These are phyloP conservation scores for Ametastegia equiseti DNA, from an alignment of 2,888 invertebrate species.

Conservation along the genomic window DNA sequence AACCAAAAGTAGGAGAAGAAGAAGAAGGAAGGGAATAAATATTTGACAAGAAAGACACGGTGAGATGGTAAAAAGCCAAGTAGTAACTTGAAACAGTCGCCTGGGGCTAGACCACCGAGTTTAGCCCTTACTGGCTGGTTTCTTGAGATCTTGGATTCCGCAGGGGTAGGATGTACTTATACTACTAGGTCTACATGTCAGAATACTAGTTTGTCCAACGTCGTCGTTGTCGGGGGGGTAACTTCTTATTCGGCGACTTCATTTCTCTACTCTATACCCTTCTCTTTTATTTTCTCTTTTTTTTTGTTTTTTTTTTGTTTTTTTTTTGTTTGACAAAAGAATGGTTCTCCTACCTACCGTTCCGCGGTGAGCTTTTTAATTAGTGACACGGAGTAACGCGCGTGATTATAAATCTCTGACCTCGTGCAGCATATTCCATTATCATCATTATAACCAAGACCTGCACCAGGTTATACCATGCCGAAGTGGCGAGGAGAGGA, in stretches of 20 bases:
- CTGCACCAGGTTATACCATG: too few species aligned
- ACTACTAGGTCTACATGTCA: too few species aligned
- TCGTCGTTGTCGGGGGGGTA: too few species aligned
- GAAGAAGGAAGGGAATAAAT: too few species aligned
- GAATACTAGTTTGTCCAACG: too few species aligned
- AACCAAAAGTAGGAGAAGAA: too few species aligned
- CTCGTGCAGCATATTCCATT: constrained; percentile 37
- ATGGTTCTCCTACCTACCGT: neutral
- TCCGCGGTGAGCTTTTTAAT: constrained; percentile 23
- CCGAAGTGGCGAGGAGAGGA: neutral
- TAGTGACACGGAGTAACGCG: constrained; percentile 27
- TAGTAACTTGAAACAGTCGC: neutral
- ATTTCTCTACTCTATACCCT: neutral
- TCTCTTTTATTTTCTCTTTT: too few species aligned
- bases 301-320: too few species aligned
- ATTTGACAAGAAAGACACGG: neutral
- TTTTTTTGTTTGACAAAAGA: neutral
- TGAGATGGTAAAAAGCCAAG: neutral
- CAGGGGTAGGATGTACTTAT: too few species aligned
- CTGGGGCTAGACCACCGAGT: neutral
- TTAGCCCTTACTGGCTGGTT: neutral
- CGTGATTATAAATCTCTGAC: constrained; percentile 44
- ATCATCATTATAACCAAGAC: constrained; percentile 18
- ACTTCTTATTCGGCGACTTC: neutral
- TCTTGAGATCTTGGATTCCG: neutral